Conservation (phyloP, 2,888 invertebrate species). For the Zaprionus lineosus region DNA sequence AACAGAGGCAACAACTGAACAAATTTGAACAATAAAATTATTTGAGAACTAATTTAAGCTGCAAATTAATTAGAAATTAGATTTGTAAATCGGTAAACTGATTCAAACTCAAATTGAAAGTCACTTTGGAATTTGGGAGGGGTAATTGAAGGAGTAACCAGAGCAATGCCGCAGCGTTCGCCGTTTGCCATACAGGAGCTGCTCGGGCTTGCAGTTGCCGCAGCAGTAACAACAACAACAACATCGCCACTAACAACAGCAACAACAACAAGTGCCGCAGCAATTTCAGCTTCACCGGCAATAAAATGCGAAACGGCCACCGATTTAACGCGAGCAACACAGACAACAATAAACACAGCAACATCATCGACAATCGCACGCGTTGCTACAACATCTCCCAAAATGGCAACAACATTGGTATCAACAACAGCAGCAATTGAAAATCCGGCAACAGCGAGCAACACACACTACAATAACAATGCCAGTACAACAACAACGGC, state of each 20-base stretch:
- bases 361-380: conserved; percentile 17
- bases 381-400: conserved; percentile 35
- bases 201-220: conserved; percentile 80
- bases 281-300: conserved; percentile 19
- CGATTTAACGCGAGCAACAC: conserved; percentile 27
- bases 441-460: conserved; percentile 4
- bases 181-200: conserved; percentile 83
- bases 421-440: conserved; percentile 11
- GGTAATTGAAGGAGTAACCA: neutral
- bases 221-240: conserved; percentile 42
- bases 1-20: too few relatives aligned
- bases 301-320: conserved; percentile 35
- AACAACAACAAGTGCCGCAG: conserved; percentile 20
- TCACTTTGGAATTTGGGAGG: neutral
- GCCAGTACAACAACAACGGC: conserved; percentile 8
- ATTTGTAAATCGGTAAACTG: neutral
- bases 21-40: neutral
- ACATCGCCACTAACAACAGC: conserved; percentile 22
- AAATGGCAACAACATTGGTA: conserved; percentile 15
- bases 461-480: conserved; percentile 7
- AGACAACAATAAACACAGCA: conserved; percentile 27
- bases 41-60: neutral
- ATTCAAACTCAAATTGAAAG: conserved; percentile 1
- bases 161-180: conserved; percentile 82
- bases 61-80: neutral